Percentiles rank a stretch among this genome's conserved stretches.
Evolutionary conservation across 2,888 invertebrate genomes (phyloP).

Genomic region (Belgica antarctica): DNA sequence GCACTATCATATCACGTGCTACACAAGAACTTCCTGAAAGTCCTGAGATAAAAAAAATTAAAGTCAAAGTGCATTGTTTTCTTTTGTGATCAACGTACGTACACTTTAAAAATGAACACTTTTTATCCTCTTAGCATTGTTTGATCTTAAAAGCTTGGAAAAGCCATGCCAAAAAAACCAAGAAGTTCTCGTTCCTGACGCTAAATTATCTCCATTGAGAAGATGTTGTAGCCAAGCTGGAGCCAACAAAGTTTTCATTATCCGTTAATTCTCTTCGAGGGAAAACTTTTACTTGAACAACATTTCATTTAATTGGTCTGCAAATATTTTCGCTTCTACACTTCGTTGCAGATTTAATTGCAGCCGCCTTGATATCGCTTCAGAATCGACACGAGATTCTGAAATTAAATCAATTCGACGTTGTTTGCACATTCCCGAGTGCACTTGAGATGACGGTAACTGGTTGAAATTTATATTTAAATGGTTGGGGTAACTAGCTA

Average conservation of each 20-base stretch:
- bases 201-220: slow-evolving; percentile 2
- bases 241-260: neutral
- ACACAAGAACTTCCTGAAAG: too few species aligned
- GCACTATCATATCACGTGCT: too few species aligned
- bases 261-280: neutral
- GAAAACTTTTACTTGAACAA: neutral
- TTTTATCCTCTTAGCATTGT: too few species aligned
- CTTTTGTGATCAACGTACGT: neutral
- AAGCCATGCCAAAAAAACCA: neutral
- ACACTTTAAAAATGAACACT: neutral
- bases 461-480: too few species aligned
- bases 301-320: neutral
- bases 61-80: neutral
- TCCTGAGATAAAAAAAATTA: too few species aligned
- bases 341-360: too few species aligned
- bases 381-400: too few species aligned
- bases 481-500: too few species aligned
- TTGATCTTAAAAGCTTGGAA: neutral
- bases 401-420: too few species aligned
- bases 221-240: neutral
- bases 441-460: too few species aligned
- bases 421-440: too few species aligned
- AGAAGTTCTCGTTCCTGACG: neutral
- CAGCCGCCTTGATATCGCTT: too few species aligned
- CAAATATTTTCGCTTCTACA: neutral